A percentile compares a stretch with the other conserved stretches of the same genome.
phyloP scores from a whole-genome alignment of 2,888 invertebrate genomes.

The Nymphalis urticae region DNA sequence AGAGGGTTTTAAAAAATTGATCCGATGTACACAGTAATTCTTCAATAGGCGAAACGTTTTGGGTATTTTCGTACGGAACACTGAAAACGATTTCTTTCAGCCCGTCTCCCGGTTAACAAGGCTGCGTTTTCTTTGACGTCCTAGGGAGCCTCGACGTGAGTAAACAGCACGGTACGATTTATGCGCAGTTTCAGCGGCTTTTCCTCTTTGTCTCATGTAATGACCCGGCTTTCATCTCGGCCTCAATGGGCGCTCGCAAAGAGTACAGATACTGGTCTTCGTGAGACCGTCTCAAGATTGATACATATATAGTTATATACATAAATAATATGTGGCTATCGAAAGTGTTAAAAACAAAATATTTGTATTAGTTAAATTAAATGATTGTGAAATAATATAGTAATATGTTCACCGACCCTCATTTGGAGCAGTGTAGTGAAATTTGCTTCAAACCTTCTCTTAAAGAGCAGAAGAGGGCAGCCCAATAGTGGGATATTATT shows the following conservation, averaged over 20 bases:
- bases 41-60: constrained; percentile 14
- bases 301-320: constrained; percentile 28
- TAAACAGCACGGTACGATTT: constrained; percentile 77
- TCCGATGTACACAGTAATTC: constrained; percentile 7
- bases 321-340: not conserved
- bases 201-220: constrained; percentile 80
- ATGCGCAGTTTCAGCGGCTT: constrained; percentile 76
- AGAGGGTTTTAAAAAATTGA: not conserved
- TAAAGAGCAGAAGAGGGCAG: no score
- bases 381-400: no score
- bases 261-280: constrained; percentile 62
- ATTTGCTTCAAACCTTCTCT: no score
- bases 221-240: constrained; percentile 78
- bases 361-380: no score
- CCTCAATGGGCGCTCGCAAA: constrained; percentile 72
- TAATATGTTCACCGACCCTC: no score
- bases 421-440: no score
- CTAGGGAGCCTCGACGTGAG: constrained; percentile 69
- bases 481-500: no score
- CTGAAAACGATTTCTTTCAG: constrained; percentile 63
- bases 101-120: constrained; percentile 58
- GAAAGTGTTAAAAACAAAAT: not conserved
- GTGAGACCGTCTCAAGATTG: constrained; percentile 47
- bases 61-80: constrained; percentile 24
- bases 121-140: constrained; percentile 74